Evolutionary conservation across 2,113 vertebrate genomes (phyloP), one percentile per base, ranked within the genome.

Genomic region (Cinclus cinclus): DNA sequence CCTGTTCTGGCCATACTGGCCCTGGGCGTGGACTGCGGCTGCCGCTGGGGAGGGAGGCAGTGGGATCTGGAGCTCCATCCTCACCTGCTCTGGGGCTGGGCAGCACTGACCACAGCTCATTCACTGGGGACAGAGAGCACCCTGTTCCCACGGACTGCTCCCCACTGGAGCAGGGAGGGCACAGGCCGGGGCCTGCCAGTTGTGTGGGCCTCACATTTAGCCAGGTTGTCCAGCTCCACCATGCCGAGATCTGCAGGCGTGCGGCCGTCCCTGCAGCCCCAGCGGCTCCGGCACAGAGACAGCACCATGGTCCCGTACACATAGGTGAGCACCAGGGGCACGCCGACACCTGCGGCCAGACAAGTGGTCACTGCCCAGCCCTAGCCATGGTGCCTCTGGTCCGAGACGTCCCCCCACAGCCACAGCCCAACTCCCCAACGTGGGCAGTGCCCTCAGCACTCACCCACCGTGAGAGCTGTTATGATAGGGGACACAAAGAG

Each of bases 401-500:
- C 37, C 39, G 46, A 21, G 22, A 30, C 42, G 8, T 7, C 5
- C 35, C 16, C 46, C 4, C 1, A 0, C 15, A 15, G 63, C 31
- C 31, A 30, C 2, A 4, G 52, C 17, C 41, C 41, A 44, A 2
- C 25, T 35, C 31, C 17, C 10, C 42, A 20, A 1, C 11, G 1
- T 0, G 5, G 60, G 50, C 79, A 83, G 31, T 0, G n/a, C 60
- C 74, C 42, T 24, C 8, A 1, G n/a, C 68, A 55, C 95, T 92
- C 60, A 96, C 96, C 98, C 37, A 99, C 98, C 20, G 98, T 98
- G 91, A 98, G 97, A 47, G 98, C 98, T 82, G 98, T 98, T 96
- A 99, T 98, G 83, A 99, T 98, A 6, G 98, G 98, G 52, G 98
- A 98, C 87, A 99, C 98, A 83, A 99, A 98, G 84, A 99, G 98